Base-by-base conservation (phyloP, 92 coral and sea anemone species). In the Porites divaricata region DNA sequence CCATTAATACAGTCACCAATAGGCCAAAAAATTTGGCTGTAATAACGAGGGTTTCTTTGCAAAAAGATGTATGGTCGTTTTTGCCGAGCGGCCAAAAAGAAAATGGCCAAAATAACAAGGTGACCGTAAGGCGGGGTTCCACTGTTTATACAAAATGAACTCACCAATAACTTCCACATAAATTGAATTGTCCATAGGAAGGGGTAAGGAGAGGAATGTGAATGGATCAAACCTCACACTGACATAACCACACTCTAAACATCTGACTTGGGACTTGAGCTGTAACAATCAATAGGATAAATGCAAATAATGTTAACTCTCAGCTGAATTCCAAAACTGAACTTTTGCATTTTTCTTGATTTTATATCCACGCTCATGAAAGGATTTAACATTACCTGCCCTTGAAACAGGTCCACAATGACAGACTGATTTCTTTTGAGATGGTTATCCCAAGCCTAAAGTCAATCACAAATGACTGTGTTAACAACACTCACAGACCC, bases 401-500 rank as follows among this genome's bases (percentile, higher is more conserved):
- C 99, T 88, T 96, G 99, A 70, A 96, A 96, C 51, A 96, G 88
- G 85, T 96, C 99, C 77, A 96, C 99, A 25, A 96, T 92, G 48
- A 96, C 93, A 9, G 99, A 96, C 85, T 95, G 97, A 81, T 96
- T 96, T 54, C 99, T 96, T 83, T 96, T 96, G 70, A 96, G 72
- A 76, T 96, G 99, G 65, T 95, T 96, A 77, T 96, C 99, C 99
- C 99, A 96, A 7, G 99, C 99, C 99, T 94, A 66, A 86, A 74
- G 64, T 61, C 20, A 70, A 63, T 28, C 51, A 81, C 15, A 64
- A 74, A 53, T n/a, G 15, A 66, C 52, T 1, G 25, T 0, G 16
- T 54, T 54, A 11, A 54, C 17, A 54, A 54, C 59, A 11, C 59
- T 35, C 45, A 35, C 45, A 0, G 45, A 35, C 45, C 45, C 45